Evolutionary conservation across 2,888 invertebrate genomes (phyloP).

Genomic region (Brachypterus glaber): DNA sequence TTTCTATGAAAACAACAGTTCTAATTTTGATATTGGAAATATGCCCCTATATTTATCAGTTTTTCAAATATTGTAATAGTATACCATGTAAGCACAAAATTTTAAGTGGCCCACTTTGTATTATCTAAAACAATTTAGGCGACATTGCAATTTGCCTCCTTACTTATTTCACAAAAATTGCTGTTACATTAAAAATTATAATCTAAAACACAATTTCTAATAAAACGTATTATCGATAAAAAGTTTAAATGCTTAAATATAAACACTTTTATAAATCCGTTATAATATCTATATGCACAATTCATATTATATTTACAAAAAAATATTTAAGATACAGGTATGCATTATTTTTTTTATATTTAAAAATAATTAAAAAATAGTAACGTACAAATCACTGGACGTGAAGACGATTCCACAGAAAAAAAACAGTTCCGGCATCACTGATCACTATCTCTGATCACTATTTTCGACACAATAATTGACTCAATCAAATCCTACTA

Average conservation of each 20-base stretch:
- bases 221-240: constrained; percentile 32
- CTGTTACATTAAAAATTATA: constrained; percentile 28
- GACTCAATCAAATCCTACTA: too few relatives aligned
- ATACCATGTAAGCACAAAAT: too few relatives aligned
- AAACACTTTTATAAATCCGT: constrained; percentile 40
- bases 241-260: constrained; percentile 34
- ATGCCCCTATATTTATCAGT: too few relatives aligned
- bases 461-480: too few relatives aligned
- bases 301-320: constrained; percentile 42
- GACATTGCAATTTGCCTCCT: too few relatives aligned
- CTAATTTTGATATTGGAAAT: too few relatives aligned
- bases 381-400: constrained; percentile 41
- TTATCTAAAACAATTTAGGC: too few relatives aligned
- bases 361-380: constrained; percentile 32
- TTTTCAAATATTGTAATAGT: too few relatives aligned
- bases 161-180: constrained; percentile 31
- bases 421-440: too few relatives aligned
- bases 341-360: constrained; percentile 29
- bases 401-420: constrained; percentile 35
- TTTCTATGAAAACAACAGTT: too few relatives aligned
- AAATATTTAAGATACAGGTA: constrained; percentile 36
- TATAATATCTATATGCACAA: constrained; percentile 42
- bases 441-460: too few relatives aligned
- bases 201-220: constrained; percentile 36
- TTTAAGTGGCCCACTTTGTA: too few relatives aligned